Evolutionary conservation across 2,113 vertebrate species (phyloP).

Genomic region (Antigone vipio): DNA sequence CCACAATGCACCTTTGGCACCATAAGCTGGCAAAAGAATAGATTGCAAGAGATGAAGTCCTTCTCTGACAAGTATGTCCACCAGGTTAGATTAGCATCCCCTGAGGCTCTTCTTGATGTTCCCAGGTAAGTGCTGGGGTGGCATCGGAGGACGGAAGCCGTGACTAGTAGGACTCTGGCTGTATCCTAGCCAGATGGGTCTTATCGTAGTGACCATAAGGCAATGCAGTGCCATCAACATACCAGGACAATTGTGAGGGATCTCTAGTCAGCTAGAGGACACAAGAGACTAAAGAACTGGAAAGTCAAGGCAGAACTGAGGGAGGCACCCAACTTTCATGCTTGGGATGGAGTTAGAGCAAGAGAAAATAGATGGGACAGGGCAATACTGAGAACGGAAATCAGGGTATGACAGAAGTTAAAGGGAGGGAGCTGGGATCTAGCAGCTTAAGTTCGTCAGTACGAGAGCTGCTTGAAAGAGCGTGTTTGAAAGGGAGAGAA

Average conservation of each 20-base stretch:
- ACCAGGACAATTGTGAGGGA: neutral
- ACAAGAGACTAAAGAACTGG: neutral
- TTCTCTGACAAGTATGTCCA: neutral
- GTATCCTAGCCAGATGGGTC: neutral
- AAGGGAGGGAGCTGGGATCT: neutral
- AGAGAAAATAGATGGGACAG: neutral
- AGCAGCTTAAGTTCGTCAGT: neutral
- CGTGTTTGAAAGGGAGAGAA: neutral
- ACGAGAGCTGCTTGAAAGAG: neutral
- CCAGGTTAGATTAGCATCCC: neutral
- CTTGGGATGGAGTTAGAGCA: neutral
- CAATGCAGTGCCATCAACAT: neutral
- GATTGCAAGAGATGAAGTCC: neutral
- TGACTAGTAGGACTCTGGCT: neutral
- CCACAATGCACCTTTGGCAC: neutral
- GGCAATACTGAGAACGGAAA: neutral
- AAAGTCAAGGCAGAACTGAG: neutral
- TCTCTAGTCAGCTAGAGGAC: neutral
- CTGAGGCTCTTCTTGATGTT: neutral
- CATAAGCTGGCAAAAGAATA: neutral
- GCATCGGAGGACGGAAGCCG: neutral
- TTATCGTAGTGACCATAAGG: neutral
- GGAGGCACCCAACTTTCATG: neutral
- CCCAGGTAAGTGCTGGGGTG: neutral
- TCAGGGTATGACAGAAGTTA: neutral